phyloP scores from a whole-genome alignment of 2,888 invertebrate genomes.

The Thelaira solivaga region DNA sequence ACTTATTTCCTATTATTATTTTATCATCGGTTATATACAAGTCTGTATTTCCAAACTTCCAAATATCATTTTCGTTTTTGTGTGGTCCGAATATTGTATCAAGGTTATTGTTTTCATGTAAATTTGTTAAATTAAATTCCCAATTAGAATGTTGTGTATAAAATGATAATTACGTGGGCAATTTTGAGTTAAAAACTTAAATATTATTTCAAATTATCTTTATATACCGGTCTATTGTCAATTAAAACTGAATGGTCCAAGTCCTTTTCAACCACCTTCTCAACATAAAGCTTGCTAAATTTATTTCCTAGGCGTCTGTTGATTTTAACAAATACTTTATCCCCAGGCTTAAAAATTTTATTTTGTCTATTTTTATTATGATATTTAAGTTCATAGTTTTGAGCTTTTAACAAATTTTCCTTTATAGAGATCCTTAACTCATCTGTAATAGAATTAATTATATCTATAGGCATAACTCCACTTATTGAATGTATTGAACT shows the following conservation, averaged over 20 bases:
- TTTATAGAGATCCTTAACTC: background rate
- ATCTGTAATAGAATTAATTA: background rate
- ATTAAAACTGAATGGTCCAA: background rate
- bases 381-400: background rate
- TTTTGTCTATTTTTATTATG: background rate
- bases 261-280: background rate
- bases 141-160: too few species aligned
- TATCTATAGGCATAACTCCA: background rate
- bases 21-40: too few species aligned
- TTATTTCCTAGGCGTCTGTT: constrained; percentile 1
- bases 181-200: background rate
- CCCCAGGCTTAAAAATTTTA: background rate
- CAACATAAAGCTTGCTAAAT: background rate
- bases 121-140: too few species aligned
- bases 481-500: background rate
- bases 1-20: too few species aligned
- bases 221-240: background rate
- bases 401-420: background rate
- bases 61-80: too few species aligned
- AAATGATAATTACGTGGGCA: too few species aligned
- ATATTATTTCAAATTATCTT: background rate
- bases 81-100: too few species aligned
- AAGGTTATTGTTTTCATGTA: too few species aligned
- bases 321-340: background rate
- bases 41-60: too few species aligned